Percentiles rank a stretch among this genome's conserved stretches.
Evolutionary conservation across 2,888 invertebrate species (phyloP).

Genomic region (Sisyra terminalis): DNA sequence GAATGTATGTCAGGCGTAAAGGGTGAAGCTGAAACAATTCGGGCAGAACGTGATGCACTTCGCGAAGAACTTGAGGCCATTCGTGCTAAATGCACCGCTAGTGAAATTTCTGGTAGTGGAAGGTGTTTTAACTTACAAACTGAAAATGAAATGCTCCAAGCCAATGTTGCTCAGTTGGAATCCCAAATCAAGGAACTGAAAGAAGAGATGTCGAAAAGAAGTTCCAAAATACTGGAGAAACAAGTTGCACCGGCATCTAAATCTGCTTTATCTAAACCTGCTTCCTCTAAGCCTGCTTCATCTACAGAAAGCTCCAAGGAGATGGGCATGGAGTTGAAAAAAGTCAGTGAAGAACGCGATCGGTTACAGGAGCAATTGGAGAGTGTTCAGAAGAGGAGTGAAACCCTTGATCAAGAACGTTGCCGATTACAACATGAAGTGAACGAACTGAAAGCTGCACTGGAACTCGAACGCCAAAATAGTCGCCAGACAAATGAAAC

Average conservation of each 20-base stretch:
- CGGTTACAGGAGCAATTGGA: neutral
- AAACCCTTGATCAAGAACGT: constrained; percentile 17
- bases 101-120: too few relatives aligned
- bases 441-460: too few relatives aligned
- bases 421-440: constrained; percentile 15
- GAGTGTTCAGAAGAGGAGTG: neutral
- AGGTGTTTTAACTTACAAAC: neutral
- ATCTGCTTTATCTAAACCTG: too few relatives aligned
- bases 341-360: neutral
- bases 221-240: neutral
- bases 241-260: neutral
- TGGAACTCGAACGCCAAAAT: too few relatives aligned
- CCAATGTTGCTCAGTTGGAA: neutral
- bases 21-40: too few relatives aligned
- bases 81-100: too few relatives aligned
- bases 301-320: neutral
- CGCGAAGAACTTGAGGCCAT: too few relatives aligned
- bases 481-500: too few relatives aligned
- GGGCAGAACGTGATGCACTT: too few relatives aligned
- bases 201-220: neutral
- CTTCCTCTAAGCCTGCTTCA: neutral
- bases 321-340: neutral
- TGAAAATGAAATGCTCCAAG: neutral
- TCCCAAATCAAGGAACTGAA: neutral
- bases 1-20: too few relatives aligned